Evolutionary conservation across 2,113 vertebrate species (phyloP), one percentile per base, ranked within the genome.

Genomic region (Sceloporus tristichus): DNA sequence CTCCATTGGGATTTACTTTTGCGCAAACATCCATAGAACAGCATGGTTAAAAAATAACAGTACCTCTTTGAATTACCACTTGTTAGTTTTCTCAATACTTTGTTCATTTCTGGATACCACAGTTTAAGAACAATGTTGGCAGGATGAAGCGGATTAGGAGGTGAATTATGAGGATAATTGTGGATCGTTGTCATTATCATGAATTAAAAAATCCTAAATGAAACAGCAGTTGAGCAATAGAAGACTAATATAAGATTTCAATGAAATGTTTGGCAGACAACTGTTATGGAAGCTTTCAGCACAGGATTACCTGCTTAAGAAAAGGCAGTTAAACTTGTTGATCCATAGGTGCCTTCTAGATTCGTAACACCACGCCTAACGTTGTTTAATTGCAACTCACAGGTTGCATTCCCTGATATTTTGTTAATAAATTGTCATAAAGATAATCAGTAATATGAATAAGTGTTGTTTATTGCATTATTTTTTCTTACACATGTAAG

Each of bases 391-490:
- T 53, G 19, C 66, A 84, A 74, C n/a, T 14, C 3, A 38, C 74
- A 6, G 14, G 74, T 66, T 85, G 19, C 54, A 9, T 25, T 48
- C 21, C 42, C 27, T 54, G 21, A 13, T 79, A 54, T 56, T 70
- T 21, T 79, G 42, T 71, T 19, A 53, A 38, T 65, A 80, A 23
- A 21, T 9, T 16, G 18, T 85, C 40, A 62, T 84, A 84, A 87
- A 13, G 21, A 38, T 3, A 88, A 38, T 79, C 84, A 79, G 4
- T 74, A 66, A 92, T 91, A 62, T 62, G 13, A 62, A 62, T 62
- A 14, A 62, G 59, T 62, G 59, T 62, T 18, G 18, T 62, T 62
- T 62, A 62, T 62, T 62, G 16, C 59, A 48, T 48, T 48, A 48
- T 48, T 48, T 48, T 7, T 48, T 66, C 23, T 62, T 34, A 54